phyloP scores from a whole-genome alignment of 2,888 invertebrate species.

The Saturnia pavonia region DNA sequence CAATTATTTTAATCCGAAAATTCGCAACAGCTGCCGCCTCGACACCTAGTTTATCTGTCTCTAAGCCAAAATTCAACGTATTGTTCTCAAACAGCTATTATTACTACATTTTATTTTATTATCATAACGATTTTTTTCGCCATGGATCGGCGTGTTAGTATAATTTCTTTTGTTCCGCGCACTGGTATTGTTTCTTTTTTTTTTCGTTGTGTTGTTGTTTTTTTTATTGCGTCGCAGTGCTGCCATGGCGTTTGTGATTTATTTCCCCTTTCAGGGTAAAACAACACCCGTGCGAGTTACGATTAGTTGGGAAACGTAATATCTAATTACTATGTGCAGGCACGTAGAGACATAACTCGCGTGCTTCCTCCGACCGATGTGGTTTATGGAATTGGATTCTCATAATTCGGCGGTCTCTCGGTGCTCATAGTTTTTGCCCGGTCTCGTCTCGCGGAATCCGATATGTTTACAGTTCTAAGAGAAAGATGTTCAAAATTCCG shows the following conservation, averaged over 20 bases:
- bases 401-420: slow-evolving; percentile 79
- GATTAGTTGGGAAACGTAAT: slow-evolving; percentile 77
- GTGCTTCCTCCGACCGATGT: slow-evolving; percentile 75
- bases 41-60: slow-evolving; percentile 59
- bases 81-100: slow-evolving; percentile 75
- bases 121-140: slow-evolving; percentile 79
- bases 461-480: slow-evolving; percentile 52
- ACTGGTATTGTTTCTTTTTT: slow-evolving; percentile 75
- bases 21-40: slow-evolving; percentile 67
- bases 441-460: slow-evolving; percentile 64
- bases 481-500: neutral
- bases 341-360: slow-evolving; percentile 79
- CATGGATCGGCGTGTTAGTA: slow-evolving; percentile 69
- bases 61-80: slow-evolving; percentile 62
- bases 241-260: slow-evolving; percentile 71
- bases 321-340: slow-evolving; percentile 80
- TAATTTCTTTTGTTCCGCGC: slow-evolving; percentile 80
- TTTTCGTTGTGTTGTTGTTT: slow-evolving; percentile 47
- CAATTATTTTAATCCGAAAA: slow-evolving; percentile 66
- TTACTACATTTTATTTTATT: slow-evolving; percentile 77
- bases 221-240: slow-evolving; percentile 71
- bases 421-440: slow-evolving; percentile 69
- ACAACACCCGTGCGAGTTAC: slow-evolving; percentile 80
- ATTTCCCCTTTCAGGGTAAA: slow-evolving; percentile 78
- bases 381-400: slow-evolving; percentile 81